Conservation (phyloP, 2,113 vertebrate species). For the Scophthalmus maximus region DNA sequence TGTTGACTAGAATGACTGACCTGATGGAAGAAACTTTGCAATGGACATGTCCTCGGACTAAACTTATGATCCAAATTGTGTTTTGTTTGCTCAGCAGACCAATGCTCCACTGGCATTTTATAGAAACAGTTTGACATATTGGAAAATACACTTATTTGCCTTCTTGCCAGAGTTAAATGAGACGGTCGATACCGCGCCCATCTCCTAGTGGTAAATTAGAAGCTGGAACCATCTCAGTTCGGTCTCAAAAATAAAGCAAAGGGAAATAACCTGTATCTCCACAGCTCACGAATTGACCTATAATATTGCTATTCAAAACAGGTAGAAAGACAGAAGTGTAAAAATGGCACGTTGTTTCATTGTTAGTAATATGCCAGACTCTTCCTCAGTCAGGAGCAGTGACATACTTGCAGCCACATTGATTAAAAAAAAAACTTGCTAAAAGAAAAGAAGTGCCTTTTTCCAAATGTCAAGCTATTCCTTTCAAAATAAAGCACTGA, state of each 20-base stretch:
- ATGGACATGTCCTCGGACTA: background rate
- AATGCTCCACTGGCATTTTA: background rate
- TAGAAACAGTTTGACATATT: conserved; percentile 4
- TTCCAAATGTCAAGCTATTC: background rate
- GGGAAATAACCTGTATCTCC: background rate
- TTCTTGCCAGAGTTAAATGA: background rate
- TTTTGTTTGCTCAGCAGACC: background rate
- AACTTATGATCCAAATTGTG: background rate
- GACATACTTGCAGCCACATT: background rate
- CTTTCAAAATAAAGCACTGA: too few relatives aligned
- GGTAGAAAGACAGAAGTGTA: background rate
- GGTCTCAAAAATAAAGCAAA: background rate
- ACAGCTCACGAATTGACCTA: background rate
- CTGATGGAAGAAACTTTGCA: background rate
- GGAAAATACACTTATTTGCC: background rate
- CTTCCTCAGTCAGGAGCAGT: background rate
- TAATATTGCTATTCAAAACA: background rate
- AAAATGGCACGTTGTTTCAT: background rate
- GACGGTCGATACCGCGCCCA: background rate
- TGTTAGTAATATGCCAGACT: background rate
- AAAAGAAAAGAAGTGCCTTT: too few relatives aligned
- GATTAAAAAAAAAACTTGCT: background rate
- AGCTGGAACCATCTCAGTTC: background rate
- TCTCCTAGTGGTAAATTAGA: background rate
- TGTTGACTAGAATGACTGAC: background rate